Evolutionary conservation across 2,113 vertebrate species (phyloP), one percentile per base, ranked within the genome.

Genomic region (Rattus rattus): DNA sequence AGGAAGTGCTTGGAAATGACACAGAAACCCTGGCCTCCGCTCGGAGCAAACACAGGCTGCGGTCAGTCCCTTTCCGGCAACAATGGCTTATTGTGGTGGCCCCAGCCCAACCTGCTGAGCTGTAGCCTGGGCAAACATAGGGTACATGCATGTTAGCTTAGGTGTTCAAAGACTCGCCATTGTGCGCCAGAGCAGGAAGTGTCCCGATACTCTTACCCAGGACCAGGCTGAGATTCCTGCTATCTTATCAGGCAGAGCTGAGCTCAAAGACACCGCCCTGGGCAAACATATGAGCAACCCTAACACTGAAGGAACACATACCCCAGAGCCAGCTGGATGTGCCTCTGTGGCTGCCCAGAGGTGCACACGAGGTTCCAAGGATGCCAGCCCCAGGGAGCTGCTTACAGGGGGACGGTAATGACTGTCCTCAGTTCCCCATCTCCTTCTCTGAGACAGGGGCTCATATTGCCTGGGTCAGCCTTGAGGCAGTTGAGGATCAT

Each of bases 21-120:
- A 61, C 49, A 73, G 92, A 43, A 13, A 30, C 2, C 47, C 84
- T 4, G 47, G 79, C 79, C 63, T 59, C 65, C 8, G 0, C 26
- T 0, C 0, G 26, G 1, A 47, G 90, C 95, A 93, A 76, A 90
- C 67, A n/a, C 43, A 28, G 83, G 92, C 87, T 26, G 1, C 0
- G 0, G 70, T 22, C 36, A 65, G 86, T 88, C 52, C 91, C 97
- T 97, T 94, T 96, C 67, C 1, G 13, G 75, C 56, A 96, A 97
- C 98, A 97, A 56, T 96, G 97, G 73, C 13, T 56, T 96, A 67
- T 14, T 54, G 95, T 94, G 88, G 97, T 73, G 81, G 97, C 97
- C 97, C 20, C 94, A 52, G 90, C 86, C 94, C 76, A 33, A 77
- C 81, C 93, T 30, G 91, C 93, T 67, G 56, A 63, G 75, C 90